These are phyloP conservation scores for Apodemia hepburni DNA, from an alignment of 2,888 invertebrate species.

Conservation along the genomic window DNA sequence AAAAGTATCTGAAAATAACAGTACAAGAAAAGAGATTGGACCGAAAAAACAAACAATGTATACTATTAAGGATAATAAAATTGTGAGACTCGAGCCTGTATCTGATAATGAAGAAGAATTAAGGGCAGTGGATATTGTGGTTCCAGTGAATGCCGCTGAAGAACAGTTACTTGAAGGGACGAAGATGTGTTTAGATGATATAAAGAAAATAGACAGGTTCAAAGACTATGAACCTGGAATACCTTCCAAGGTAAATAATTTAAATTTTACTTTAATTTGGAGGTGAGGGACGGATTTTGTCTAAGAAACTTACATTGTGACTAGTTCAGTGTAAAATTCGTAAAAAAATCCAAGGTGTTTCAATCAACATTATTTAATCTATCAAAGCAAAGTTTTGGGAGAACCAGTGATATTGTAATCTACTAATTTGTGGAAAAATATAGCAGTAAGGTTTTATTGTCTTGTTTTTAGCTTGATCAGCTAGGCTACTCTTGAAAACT, in stretches of 20 bases:
- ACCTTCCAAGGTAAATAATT: constrained; percentile 65
- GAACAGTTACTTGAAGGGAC: constrained; percentile 63
- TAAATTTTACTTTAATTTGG: background rate
- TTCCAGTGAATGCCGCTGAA: constrained; percentile 57
- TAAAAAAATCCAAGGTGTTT: too few species aligned
- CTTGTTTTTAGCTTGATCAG: background rate
- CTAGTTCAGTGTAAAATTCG: too few species aligned
- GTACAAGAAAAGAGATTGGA: constrained; percentile 41
- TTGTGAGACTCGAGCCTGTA: constrained; percentile 60
- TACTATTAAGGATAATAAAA: constrained; percentile 72
- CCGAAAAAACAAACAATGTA: constrained; percentile 65
- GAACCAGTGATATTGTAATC: too few species aligned
- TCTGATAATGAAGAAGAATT: constrained; percentile 40
- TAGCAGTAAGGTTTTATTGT: background rate
- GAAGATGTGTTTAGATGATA: constrained; percentile 73
- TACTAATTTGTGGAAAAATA: too few species aligned
- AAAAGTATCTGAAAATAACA: constrained; percentile 39
- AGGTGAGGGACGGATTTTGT: too few species aligned
- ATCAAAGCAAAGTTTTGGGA: too few species aligned
- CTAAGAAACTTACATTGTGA: too few species aligned
- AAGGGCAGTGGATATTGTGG: constrained; percentile 54
- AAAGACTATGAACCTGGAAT: constrained; percentile 72
- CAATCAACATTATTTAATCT: too few species aligned
- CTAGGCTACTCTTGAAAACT: too few species aligned
- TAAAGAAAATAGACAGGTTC: constrained; percentile 74